These are phyloP conservation scores for Cynoglossus semilaevis DNA, from an alignment of 2,113 vertebrate genomes.

Conservation along the genomic window DNA sequence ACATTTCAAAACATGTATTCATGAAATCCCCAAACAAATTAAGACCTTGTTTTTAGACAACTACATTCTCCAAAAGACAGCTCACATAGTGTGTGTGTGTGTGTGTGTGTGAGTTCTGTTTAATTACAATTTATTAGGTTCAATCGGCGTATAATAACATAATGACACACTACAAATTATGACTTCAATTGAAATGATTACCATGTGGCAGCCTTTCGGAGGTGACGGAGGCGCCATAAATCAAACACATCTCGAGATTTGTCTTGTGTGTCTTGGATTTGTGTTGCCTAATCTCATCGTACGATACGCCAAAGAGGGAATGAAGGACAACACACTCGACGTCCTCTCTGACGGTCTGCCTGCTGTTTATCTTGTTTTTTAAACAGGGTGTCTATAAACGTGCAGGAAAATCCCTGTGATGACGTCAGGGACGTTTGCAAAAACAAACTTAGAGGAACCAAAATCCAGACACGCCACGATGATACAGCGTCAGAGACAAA, in stretches of 20 bases:
- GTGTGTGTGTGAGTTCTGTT: neutral
- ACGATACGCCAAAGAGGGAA: conserved; percentile 14
- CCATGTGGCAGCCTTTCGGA: neutral
- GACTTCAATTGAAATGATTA: conserved; percentile 22
- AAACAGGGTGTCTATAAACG: conserved; percentile 7
- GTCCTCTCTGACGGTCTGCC: conserved; percentile 10
- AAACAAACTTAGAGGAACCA: conserved; percentile 12
- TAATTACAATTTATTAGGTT: conserved; percentile 8
- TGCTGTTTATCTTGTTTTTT: conserved; percentile 27
- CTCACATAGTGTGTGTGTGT: no score
- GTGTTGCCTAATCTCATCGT: conserved; percentile 26
- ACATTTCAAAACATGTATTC: no score
- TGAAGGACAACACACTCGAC: conserved; percentile 8
- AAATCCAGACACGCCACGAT: conserved; percentile 13
- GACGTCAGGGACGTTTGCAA: conserved; percentile 24
- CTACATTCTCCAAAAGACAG: no score
- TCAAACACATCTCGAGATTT: neutral
- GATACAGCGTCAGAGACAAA: conserved; percentile 4
- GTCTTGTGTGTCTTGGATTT: neutral
- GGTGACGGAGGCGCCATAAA: neutral
- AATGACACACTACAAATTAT: conserved; percentile 9
- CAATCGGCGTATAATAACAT: conserved; percentile 3
- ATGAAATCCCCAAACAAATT: no score
- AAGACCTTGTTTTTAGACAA: no score
- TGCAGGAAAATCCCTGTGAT: conserved; percentile 16